Evolutionary conservation across 2,888 invertebrate genomes (phyloP).

Genomic region (Drosophila ezoana): DNA sequence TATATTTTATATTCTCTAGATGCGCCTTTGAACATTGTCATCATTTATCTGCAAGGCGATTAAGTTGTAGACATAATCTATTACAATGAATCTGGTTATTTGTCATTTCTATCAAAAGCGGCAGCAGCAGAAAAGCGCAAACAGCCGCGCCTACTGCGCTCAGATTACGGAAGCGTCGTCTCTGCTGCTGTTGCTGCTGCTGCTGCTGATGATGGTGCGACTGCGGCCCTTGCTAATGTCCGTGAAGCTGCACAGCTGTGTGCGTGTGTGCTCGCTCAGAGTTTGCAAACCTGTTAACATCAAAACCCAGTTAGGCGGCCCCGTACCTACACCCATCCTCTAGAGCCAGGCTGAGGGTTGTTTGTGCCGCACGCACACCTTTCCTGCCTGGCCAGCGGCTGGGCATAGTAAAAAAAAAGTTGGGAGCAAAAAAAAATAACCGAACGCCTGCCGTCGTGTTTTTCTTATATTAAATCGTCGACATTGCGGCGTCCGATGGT

Average conservation of each 20-base stretch:
- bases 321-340: slow-evolving; percentile 70
- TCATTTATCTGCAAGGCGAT: slow-evolving; percentile 84
- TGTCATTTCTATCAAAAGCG: slow-evolving; percentile 81
- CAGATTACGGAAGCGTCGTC: slow-evolving; percentile 82
- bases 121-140: slow-evolving; percentile 75
- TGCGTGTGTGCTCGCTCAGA: slow-evolving; percentile 32
- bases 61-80: slow-evolving; percentile 85
- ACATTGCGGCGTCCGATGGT: slow-evolving; percentile 54
- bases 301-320: slow-evolving; percentile 77
- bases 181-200: slow-evolving; percentile 6
- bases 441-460: slow-evolving; percentile 73
- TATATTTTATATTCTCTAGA: slow-evolving; percentile 25
- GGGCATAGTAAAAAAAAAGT: slow-evolving; percentile 13
- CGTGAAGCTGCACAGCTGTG: slow-evolving; percentile 77
- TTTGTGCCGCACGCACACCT: slow-evolving; percentile 65
- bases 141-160: slow-evolving; percentile 84
- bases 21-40: slow-evolving; percentile 78
- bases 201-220: slow-evolving; percentile 7
- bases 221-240: slow-evolving; percentile 68
- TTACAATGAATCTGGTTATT: slow-evolving; percentile 85
- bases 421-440: slow-evolving; percentile 24
- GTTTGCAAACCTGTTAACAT: slow-evolving; percentile 83
- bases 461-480: slow-evolving; percentile 81
- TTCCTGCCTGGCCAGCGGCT: slow-evolving; percentile 56
- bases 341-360: slow-evolving; percentile 64